A percentile compares a stretch with the other conserved stretches of the same genome.
Evolutionary conservation across 2,888 invertebrate species (phyloP).

Genomic region (Corythucha ciliata): DNA sequence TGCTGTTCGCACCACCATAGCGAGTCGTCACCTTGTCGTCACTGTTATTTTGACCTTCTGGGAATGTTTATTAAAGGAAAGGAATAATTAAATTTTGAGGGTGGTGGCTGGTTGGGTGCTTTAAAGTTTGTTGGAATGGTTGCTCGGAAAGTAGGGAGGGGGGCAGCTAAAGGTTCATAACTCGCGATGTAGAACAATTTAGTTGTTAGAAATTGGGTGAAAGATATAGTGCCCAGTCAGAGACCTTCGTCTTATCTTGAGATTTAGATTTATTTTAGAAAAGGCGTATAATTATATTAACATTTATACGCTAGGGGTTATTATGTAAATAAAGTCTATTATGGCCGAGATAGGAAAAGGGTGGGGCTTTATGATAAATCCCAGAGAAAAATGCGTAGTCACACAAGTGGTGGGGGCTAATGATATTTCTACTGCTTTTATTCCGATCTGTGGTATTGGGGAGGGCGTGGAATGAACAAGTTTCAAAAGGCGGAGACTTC

Average conservation of each 20-base stretch:
- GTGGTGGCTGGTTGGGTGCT: no score
- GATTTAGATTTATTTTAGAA: constrained; percentile 6
- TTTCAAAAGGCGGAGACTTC: constrained; percentile 32
- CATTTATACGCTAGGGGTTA: constrained; percentile 30
- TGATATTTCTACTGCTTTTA: constrained; percentile 32
- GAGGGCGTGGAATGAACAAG: constrained; percentile 35
- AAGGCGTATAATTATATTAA: constrained; percentile 29
- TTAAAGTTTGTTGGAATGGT: no score
- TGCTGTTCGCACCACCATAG: no score
- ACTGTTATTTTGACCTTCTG: no score
- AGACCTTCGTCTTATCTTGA: constrained; percentile 1
- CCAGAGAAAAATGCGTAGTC: constrained; percentile 30
- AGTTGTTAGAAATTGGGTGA: constrained; percentile 2
- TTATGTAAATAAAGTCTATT: constrained; percentile 31
- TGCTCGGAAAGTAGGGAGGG: no score
- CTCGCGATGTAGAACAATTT: constrained; percentile 1
- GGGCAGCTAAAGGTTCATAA: no score
- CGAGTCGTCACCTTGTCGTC: no score
- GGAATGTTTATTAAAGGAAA: no score
- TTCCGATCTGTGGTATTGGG: constrained; percentile 36
- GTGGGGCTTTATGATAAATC: constrained; percentile 29
- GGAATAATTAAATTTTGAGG: no score
- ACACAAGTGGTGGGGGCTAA: constrained; percentile 26
- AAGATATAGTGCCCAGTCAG: neutral
- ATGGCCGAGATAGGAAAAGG: constrained; percentile 21